phyloP scores from a whole-genome alignment of 2,888 invertebrate genomes.

The Tanytarsus gracilentus region DNA sequence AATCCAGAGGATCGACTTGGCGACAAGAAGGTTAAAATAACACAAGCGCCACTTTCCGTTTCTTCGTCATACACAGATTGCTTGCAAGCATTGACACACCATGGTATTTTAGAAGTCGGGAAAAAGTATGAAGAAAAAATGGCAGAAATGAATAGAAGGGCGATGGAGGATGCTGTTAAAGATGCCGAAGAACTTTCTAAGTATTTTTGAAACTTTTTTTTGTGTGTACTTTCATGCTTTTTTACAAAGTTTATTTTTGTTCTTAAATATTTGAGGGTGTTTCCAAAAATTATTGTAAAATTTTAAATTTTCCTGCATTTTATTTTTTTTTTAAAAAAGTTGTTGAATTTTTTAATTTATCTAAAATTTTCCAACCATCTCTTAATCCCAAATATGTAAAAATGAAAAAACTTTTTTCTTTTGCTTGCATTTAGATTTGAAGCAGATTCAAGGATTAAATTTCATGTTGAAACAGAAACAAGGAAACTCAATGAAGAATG shows the following conservation, averaged over 20 bases:
- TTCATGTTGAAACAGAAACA: background rate
- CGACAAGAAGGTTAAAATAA: background rate
- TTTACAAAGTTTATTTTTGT: background rate
- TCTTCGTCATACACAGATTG: background rate
- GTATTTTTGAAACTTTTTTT: background rate
- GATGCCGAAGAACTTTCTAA: background rate
- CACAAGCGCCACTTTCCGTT: background rate
- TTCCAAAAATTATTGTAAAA: background rate
- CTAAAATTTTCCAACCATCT: too few species aligned
- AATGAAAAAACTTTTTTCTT: too few species aligned
- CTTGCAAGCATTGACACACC: conserved; percentile 11
- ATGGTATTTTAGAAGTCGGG: conserved; percentile 11
- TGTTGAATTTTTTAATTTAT: background rate
- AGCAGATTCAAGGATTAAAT: conserved; percentile 4
- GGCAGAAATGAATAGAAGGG: background rate
- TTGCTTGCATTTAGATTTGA: background rate
- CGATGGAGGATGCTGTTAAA: background rate
- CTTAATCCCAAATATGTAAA: too few species aligned
- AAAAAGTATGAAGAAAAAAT: background rate
- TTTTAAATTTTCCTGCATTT: background rate
- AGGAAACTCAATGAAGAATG: conserved; percentile 3
- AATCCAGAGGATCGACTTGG: conserved; percentile 2
- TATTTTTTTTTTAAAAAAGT: background rate
- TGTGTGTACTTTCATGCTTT: too few species aligned
- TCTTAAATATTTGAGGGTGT: background rate